Conservation (phyloP, 2,797 vertebrate genomes). For the Poeciliopsis paucimaculata region DNA sequence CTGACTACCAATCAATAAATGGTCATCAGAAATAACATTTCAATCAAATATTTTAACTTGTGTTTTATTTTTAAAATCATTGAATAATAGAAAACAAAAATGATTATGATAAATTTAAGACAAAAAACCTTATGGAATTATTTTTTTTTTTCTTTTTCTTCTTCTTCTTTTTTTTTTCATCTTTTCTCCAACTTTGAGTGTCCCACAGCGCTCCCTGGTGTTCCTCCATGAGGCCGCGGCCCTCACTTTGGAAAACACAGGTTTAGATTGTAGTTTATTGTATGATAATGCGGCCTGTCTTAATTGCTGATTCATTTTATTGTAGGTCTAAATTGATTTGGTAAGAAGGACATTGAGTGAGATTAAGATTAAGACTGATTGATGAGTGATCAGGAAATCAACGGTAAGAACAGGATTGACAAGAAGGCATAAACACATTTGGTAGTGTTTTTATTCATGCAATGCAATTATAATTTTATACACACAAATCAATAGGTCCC, state of each 20-base stretch:
- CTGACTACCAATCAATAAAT: too few species aligned
- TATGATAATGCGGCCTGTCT: neutral
- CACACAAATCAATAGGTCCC: neutral
- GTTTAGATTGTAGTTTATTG: neutral
- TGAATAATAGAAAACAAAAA: too few species aligned
- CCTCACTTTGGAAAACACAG: neutral
- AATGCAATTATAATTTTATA: neutral
- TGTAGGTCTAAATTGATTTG: neutral
- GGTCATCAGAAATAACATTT: too few species aligned
- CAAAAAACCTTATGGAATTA: too few species aligned
- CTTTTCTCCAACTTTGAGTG: too few species aligned
- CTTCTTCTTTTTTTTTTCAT: too few species aligned
- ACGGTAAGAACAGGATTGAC: neutral
- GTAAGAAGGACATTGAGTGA: neutral
- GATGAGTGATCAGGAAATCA: neutral
- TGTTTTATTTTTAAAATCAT: too few species aligned
- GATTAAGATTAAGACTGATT: neutral
- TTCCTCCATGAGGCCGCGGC: too few species aligned
- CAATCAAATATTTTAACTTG: too few species aligned
- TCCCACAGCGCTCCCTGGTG: too few species aligned
- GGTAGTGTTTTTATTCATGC: neutral
- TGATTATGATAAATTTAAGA: too few species aligned
- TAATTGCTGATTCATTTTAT: neutral
- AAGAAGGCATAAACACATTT: neutral
- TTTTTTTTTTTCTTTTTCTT: too few species aligned